Evolutionary conservation across 2,797 vertebrate genomes (phyloP), one percentile per base, ranked within the genome.

Genomic region (Allobates femoralis): DNA sequence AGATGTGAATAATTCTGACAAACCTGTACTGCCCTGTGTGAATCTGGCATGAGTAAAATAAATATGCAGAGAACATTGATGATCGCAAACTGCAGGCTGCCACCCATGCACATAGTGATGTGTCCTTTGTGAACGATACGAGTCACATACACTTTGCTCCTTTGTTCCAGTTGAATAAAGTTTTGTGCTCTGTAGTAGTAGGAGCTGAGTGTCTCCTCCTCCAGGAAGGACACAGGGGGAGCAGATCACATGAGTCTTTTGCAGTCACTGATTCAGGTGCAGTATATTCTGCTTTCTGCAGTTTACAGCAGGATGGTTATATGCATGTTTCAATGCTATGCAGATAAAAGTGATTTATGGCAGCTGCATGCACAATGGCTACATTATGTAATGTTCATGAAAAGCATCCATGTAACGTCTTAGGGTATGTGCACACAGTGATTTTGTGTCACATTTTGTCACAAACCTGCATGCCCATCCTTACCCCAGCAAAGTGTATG

Each of bases 241-340:
- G 19, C 66, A 56, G 64, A 30, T 81, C 79, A 51, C 62, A 78
- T 81, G 81, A 56, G 34, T 12, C n/a, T 73, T 6, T 23, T 58
- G 30, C 80, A 32, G 26, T 58, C 19, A 83, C 46, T 83, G 32
- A 81, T 81, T 67, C 80, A 82, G 80, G 80, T 56, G 32, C 10
- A 26, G 80, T 82, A 82, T 82, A 41, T 58, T 51, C 66, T 73
- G 80, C 37, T 56, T 73, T 34, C 69, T 32, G 14, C 21, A 56
- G 14, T 58, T 28, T 23, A 58, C 26, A 82, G 34, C n/a, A 15
- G 46, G 28, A 7, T 30, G 55, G 64, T 58, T 82, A 23, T 37
- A 51, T 12, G 21, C 28, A 51, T 32, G 23, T 71, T n/a, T 82
- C 12, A 10, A n/a, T 56, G 55, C 50, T 53, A 1, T 16, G 46